Conservation (phyloP, 2,797 vertebrate species). For the Alectoris magna region DNA sequence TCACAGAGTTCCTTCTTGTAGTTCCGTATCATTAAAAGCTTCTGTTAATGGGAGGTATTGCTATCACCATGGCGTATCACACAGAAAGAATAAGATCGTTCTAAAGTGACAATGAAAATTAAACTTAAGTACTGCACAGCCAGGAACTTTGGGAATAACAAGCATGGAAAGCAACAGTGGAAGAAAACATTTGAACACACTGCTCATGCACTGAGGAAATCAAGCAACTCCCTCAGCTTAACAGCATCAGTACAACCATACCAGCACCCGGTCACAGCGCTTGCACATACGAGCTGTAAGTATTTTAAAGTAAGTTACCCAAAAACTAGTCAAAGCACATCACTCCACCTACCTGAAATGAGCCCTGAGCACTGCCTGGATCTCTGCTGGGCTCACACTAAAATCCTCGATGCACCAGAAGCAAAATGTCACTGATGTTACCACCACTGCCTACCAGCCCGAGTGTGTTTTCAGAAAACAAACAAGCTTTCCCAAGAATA, state of each 20-base stretch:
- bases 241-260: neutral
- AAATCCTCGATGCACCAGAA: neutral
- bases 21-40: neutral
- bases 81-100: neutral
- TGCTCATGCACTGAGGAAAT: neutral
- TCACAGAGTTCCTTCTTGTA: neutral
- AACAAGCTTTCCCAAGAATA: neutral
- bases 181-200: neutral
- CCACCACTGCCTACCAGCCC: neutral
- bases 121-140: neutral
- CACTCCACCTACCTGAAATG: fast-evolving
- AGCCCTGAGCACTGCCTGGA: fast-evolving
- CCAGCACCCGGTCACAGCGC: neutral
- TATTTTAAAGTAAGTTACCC: neutral
- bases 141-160: neutral
- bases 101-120: neutral
- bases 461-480: neutral
- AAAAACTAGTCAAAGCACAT: neutral
- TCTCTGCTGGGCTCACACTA: neutral
- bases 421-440: neutral
- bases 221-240: neutral
- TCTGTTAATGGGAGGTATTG: neutral
- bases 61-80: neutral
- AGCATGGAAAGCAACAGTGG: neutral
- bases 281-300: neutral